Base-by-base conservation (phyloP, 2,888 invertebrate genomes). In the Lampropteryx suffumata region DNA sequence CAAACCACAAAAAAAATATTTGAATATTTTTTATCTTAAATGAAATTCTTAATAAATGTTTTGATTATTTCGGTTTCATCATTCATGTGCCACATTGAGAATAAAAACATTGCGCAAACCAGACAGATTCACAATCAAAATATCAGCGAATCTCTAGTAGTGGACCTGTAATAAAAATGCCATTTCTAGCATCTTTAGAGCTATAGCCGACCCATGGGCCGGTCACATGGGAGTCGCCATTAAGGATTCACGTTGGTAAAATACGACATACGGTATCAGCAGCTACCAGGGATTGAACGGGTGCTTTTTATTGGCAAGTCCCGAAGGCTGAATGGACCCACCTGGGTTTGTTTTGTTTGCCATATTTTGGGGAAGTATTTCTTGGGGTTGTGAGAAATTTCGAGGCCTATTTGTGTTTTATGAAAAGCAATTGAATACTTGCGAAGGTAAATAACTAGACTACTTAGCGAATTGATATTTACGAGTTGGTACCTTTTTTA, bases 271-370 rank as follows among this genome's bases (percentile, higher is more conserved):
- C 69, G 65, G 73, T 75, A 79, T 79, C 82, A 76, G 74, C 72
- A 67, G 76, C 76, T 76, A 77, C 76, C 78, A 81, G 73, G 78
- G 79, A 78, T 79, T 79, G 75, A 70, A 71, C 74, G 76, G 72
- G 74, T 78, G 76, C 67, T 75, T 82, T 82, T 84, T 83, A 76
- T 78, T 71, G 72, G 51, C 47, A 57, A 61, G 53, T 54, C 60
- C 55, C 48, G 51, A 33, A 57, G 30, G 64, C 64, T 65, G 71
- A 69, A 64, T 67, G 52, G 55, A 53, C 52, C 61, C 65, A 76
- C 75, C 74, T 72, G 72, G 49, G 64, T 50, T 57, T 62, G 59
- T 65, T 69, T 66, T 64, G 61, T 62, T 57, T 64, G 59, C 41
- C 47, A 42, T 49, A 52, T 55, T 49, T 44, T 24, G 37, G 48